Conservation (phyloP, 2,888 invertebrate species). For the Melanotus villosus region DNA sequence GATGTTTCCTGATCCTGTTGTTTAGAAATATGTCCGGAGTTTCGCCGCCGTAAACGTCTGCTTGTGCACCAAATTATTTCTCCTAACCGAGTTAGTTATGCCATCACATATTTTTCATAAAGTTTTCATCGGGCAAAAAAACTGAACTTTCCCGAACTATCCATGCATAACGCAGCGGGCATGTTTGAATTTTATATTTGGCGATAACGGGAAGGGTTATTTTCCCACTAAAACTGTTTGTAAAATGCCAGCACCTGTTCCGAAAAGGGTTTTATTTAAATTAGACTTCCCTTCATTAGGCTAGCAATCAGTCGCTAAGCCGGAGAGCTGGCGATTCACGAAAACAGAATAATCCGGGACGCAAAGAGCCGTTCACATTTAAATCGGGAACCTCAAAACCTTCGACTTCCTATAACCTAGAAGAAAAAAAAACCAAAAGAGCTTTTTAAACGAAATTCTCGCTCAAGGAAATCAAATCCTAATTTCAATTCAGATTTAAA, state of each 20-base stretch:
- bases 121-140: conserved; percentile 26
- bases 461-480: too few relatives aligned
- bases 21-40: conserved; percentile 54
- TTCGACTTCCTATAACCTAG: conserved; percentile 36
- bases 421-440: not conserved
- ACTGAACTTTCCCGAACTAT: conserved; percentile 38
- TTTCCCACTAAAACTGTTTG: conserved; percentile 40
- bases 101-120: conserved; percentile 32
- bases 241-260: conserved; percentile 48
- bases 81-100: conserved; percentile 28
- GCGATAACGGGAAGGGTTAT: conserved; percentile 33
- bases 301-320: conserved; percentile 51
- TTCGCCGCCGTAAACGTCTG: conserved; percentile 31
- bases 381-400: conserved; percentile 40
- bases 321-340: conserved; percentile 45
- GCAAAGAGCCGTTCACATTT: conserved; percentile 42
- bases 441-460: too few relatives aligned
- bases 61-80: conserved; percentile 36
- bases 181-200: conserved; percentile 43
- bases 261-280: conserved; percentile 50
- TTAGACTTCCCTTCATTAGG: conserved; percentile 51
- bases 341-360: conserved; percentile 46
- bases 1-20: conserved; percentile 57
- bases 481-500: not conserved
- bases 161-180: conserved; percentile 36